Conservation (phyloP, 35 echinoderm and acorn worm genomes). For the Lytechinus variegatus region DNA sequence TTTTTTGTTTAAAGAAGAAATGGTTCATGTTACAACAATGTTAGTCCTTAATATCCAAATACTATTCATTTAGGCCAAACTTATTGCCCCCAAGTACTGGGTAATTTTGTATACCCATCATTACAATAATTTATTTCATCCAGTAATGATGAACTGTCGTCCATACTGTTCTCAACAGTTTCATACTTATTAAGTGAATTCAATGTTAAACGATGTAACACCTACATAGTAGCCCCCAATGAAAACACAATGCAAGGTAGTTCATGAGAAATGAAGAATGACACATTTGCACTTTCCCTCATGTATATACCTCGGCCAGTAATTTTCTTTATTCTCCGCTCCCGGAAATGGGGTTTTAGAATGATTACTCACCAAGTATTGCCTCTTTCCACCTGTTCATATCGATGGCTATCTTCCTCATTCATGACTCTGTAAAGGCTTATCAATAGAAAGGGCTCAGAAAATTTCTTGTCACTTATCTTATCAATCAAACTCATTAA, state of each 20-base stretch:
- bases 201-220: background rate
- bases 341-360: background rate
- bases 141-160: background rate
- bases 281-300: background rate
- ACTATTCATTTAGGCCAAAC: background rate
- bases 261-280: background rate
- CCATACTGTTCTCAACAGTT: background rate
- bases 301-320: background rate
- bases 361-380: background rate
- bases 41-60: background rate
- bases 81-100: background rate
- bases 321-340: background rate
- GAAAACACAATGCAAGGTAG: background rate
- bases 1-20: too few species aligned
- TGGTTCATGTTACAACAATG: background rate
- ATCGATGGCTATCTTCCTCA: background rate
- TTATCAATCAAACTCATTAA: background rate
- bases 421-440: background rate
- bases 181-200: background rate
- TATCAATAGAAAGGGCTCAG: background rate
- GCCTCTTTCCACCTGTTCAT: background rate
- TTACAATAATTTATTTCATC: too few species aligned
- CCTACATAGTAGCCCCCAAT: constrained; percentile 8
- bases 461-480: background rate
- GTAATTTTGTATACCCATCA: background rate